Percentiles rank a stretch among this genome's conserved stretches.
phyloP scores from a whole-genome alignment of 37 sponge, comb jelly and placozoan genomes.

The Eunapius fragilis region DNA sequence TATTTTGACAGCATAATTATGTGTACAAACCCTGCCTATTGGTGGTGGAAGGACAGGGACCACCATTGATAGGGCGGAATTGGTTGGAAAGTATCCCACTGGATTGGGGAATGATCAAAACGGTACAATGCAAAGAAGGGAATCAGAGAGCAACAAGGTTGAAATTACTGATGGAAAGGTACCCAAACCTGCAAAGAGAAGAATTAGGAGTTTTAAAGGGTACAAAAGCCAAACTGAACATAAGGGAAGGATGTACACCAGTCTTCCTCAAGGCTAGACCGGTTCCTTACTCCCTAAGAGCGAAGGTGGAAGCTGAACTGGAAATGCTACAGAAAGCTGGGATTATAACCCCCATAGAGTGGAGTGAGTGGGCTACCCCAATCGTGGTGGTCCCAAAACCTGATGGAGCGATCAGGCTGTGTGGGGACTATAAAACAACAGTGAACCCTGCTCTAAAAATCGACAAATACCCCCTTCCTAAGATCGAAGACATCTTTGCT shows the following conservation, averaged over 20 bases:
- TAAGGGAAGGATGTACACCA: neutral
- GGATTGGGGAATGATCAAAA: neutral
- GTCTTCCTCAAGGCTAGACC: constrained; percentile 2
- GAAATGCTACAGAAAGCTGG: constrained; percentile 4
- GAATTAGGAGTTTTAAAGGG: constrained; percentile 7
- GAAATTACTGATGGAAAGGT: neutral
- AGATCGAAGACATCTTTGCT: constrained; percentile 34
- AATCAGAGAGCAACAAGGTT: neutral
- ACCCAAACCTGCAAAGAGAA: neutral
- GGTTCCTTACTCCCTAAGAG: neutral
- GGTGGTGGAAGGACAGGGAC: neutral
- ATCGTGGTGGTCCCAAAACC: constrained; percentile 34
- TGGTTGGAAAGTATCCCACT: neutral
- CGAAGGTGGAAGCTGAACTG: constrained; percentile 2
- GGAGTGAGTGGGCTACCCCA: constrained; percentile 42
- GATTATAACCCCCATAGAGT: constrained; percentile 1
- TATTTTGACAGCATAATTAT: too few species aligned
- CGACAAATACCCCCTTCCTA: constrained; percentile 35
- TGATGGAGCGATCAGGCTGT: constrained; percentile 18
- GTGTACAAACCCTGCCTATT: too few species aligned
- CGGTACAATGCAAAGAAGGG: neutral
- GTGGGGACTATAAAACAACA: constrained; percentile 41
- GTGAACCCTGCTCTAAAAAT: constrained; percentile 23
- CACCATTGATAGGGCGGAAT: too few species aligned
- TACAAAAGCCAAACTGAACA: neutral